Conservation (phyloP, 2,888 invertebrate genomes). For the Melanophora roralis region DNA sequence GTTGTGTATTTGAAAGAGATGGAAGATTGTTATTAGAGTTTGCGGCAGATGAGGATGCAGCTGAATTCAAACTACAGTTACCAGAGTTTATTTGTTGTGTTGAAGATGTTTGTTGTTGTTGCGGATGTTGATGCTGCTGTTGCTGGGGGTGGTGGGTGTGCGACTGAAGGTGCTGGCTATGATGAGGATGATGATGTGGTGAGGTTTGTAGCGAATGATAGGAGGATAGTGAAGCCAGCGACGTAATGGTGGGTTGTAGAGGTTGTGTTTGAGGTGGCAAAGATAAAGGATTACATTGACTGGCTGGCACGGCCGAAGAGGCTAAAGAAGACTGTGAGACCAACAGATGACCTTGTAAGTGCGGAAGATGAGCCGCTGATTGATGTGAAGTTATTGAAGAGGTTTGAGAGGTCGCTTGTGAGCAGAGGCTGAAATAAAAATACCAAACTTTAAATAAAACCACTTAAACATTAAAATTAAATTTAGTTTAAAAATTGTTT, state of each 20-base stretch:
- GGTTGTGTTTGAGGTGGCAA: conserved; percentile 74
- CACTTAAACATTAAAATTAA: too few species aligned
- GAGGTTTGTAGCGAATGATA: conserved; percentile 48
- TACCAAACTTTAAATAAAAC: background rate
- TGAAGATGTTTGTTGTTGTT: conserved; percentile 63
- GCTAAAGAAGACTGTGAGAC: conserved; percentile 59
- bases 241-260: conserved; percentile 72
- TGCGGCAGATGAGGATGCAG: conserved; percentile 41
- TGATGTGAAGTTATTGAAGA: conserved; percentile 56
- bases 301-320: conserved; percentile 76
- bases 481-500: too few species aligned
- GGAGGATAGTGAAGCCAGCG: conserved; percentile 65
- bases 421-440: conserved; percentile 68
- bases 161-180: conserved; percentile 47
- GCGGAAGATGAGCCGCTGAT: conserved; percentile 63
- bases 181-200: conserved; percentile 38
- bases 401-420: conserved; percentile 62
- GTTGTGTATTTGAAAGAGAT: conserved; percentile 68
- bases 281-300: conserved; percentile 73
- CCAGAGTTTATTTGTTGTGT: conserved; percentile 64
- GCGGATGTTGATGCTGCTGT: conserved; percentile 58
- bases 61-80: conserved; percentile 65
- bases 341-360: conserved; percentile 59
- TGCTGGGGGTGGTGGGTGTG: conserved; percentile 56
- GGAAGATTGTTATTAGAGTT: conserved; percentile 64